Conservation (phyloP, 2,113 vertebrate genomes). For the Tyrannus savana region DNA sequence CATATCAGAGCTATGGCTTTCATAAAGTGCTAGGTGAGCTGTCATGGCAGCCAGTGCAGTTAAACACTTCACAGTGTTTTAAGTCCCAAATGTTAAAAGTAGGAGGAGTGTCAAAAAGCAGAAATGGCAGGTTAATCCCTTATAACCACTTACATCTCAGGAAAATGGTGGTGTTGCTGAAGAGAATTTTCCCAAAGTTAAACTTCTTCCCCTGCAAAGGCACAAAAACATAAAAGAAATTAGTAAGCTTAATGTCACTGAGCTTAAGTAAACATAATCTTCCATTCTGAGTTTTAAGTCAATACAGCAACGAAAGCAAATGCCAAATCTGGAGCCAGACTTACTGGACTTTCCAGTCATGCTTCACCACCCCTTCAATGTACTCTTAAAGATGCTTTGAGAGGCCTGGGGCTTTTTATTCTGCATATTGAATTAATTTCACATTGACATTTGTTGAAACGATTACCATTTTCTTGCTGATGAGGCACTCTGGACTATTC, state of each 20-base stretch:
- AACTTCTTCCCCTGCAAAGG: conserved; percentile 75
- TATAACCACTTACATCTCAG: conserved; percentile 78
- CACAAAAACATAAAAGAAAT: neutral
- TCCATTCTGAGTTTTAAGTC: neutral
- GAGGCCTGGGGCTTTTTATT: neutral
- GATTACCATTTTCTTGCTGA: neutral
- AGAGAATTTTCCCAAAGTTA: conserved; percentile 82
- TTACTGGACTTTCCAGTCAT: conserved; percentile 54
- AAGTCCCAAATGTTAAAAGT: neutral
- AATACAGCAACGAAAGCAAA: neutral
- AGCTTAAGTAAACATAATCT: neutral
- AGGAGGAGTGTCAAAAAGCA: neutral
- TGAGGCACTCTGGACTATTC: neutral
- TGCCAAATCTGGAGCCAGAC: neutral
- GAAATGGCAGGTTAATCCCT: neutral
- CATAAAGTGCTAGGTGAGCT: neutral
- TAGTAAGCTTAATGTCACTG: neutral
- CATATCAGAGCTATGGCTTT: neutral
- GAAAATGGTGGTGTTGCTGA: conserved; percentile 79
- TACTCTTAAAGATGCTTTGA: neutral
- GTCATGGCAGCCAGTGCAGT: neutral
- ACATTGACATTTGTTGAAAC: neutral
- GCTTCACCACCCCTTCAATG: neutral
- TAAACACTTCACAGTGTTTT: neutral
- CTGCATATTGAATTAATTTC: neutral